Base-by-base conservation (phyloP, 2,888 invertebrate genomes). In the Ophraella communa region DNA sequence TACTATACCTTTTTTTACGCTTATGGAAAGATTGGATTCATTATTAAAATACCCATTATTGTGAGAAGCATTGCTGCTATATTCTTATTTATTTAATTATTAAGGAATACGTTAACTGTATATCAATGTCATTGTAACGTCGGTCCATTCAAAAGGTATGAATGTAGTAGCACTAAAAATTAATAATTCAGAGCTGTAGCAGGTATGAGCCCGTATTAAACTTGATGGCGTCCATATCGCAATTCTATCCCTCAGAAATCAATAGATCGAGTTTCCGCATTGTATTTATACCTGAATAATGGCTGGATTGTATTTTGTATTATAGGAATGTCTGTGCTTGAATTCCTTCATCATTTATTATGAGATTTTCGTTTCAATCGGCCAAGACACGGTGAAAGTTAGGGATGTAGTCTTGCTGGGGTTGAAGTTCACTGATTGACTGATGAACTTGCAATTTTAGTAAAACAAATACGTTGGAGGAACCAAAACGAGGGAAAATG, bases 231-330 rank as follows among this genome's bases (percentile, higher is more conserved):
- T 20, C n/a, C 39, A 17, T 39, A 17, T 18, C 17, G 17, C 10
- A 42, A 4, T 8, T 23, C 11, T 23, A 47, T 47, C 47, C 47
- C 23, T 47, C 14, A 47, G 47, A 47, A 47, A 47, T 47, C 47
- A 21, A 47, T 47, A 47, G 11, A 47, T 23, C 23, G 23, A 5
- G 47, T 47, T 20, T 45, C 45, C 45, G 45, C 45, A 45, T 45
- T 47, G 47, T 47, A 47, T 47, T 21, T 47, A 47, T 47, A 47
- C 23, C 47, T 47, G 20, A 47, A 47, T 47, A 47, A 47, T 47
- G n/a, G 47, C 47, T 23, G 1, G 47, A n/a, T 47, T 23, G 47
- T 21, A 23, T 47, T 23, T 23, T 23, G 39, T 39, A 39, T 17
- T 7, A 39, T 14, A 39, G n/a, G 21, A 47, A 47, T 47, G 23